These are phyloP conservation scores for Platyscapa corneri DNA, from an alignment of 1,140 invertebrate species.

Conservation along the genomic window DNA sequence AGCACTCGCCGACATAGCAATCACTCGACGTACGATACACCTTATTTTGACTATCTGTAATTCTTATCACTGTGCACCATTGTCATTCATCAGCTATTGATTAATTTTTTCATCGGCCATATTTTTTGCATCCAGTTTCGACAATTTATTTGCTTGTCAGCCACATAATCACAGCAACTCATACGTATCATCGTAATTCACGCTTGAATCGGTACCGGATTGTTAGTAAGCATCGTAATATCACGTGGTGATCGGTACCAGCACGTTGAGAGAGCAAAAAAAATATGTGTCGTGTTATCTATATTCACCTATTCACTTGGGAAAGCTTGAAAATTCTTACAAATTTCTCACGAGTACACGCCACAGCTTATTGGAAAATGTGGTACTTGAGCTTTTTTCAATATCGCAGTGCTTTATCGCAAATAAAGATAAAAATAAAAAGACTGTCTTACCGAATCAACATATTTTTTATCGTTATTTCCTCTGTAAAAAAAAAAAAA, in stretches of 20 bases:
- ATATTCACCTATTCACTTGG: neutral
- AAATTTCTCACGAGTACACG: neutral
- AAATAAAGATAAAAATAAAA: conserved; percentile 6
- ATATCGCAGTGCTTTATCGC: neutral
- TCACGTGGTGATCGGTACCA: neutral
- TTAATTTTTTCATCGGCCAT: neutral
- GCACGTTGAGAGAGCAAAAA: neutral
- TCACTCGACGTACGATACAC: too few relatives aligned
- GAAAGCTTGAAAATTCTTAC: too few relatives aligned
- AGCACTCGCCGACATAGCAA: too few relatives aligned
- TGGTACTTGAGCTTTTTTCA: neutral
- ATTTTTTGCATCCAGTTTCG: neutral
- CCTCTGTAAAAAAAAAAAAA: conserved; percentile 31
- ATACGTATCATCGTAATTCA: neutral
- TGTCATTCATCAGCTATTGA: neutral
- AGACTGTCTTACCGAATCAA: conserved; percentile 1
- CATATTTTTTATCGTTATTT: neutral
- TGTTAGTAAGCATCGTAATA: neutral
- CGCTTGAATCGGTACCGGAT: neutral
- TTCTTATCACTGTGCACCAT: neutral
- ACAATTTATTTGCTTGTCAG: neutral
- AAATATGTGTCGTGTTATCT: neutral
- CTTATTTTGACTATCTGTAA: too few relatives aligned
- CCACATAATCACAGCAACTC: neutral
- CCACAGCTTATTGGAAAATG: neutral